phyloP scores from a whole-genome alignment of 1,140 invertebrate genomes.

The Drosophila murphyi region DNA sequence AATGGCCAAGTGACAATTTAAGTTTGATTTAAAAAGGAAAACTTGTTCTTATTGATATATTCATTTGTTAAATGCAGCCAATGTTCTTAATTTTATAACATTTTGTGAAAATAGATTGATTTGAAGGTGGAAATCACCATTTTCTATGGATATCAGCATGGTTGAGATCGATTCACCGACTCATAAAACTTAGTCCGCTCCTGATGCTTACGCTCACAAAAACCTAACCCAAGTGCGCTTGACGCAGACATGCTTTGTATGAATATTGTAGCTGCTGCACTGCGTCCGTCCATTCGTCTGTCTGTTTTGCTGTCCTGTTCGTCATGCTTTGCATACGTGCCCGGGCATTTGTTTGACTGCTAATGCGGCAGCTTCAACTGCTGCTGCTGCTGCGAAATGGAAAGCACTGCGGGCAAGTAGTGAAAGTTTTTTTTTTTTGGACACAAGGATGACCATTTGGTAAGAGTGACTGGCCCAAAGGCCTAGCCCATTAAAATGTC shows the following conservation, averaged over 20 bases:
- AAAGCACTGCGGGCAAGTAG: conserved; percentile 60
- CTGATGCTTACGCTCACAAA: background rate
- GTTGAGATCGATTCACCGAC: too few relatives aligned
- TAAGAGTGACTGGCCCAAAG: background rate
- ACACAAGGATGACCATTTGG: conserved; percentile 8
- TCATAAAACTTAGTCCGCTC: background rate
- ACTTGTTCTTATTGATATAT: too few relatives aligned
- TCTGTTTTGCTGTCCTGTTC: conserved; percentile 6
- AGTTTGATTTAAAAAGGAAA: too few relatives aligned
- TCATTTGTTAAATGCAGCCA: too few relatives aligned
- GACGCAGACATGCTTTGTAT: conserved; percentile 32
- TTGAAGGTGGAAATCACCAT: too few relatives aligned
- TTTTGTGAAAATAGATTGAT: too few relatives aligned
- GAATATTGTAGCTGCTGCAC: conserved; percentile 28
- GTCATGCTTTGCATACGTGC: conserved; percentile 70
- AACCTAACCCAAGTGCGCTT: background rate
- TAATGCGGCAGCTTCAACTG: conserved; percentile 59
- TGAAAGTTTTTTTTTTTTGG: conserved; percentile 64
- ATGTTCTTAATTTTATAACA: too few relatives aligned
- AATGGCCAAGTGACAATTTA: too few relatives aligned
- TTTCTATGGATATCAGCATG: too few relatives aligned
- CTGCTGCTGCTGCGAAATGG: conserved; percentile 57
- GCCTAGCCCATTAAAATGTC: conserved; percentile 39
- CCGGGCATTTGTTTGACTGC: conserved; percentile 67
- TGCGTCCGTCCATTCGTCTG: conserved; percentile 11